Evolutionary conservation across 2,797 vertebrate genomes (phyloP).

Genomic region (Macropodus opercularis): DNA sequence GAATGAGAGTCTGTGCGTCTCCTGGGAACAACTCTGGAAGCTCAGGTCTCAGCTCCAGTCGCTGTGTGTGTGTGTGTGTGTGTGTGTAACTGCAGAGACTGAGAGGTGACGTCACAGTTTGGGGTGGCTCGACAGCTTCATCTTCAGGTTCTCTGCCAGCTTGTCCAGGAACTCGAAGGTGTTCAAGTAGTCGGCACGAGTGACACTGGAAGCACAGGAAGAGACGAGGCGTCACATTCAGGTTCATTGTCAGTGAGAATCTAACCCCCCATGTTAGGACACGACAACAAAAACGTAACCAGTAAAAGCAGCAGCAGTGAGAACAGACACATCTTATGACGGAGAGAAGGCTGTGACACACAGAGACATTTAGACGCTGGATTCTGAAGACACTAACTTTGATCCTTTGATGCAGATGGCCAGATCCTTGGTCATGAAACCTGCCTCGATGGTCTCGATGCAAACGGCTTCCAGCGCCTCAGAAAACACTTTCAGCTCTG

Average conservation of each 20-base stretch:
- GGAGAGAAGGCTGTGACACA: no score
- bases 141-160: constrained; percentile 93
- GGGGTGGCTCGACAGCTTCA: constrained; percentile 85
- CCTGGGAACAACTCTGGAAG: constrained; percentile 7
- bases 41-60: constrained; percentile 37
- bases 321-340: no score
- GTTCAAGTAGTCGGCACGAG: constrained; percentile 92
- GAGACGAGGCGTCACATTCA: neutral
- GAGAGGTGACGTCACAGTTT: constrained; percentile 83
- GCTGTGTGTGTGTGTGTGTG: constrained; percentile 17
- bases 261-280: no score
- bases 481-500: constrained; percentile 86
- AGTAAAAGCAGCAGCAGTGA: no score
- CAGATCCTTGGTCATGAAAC: constrained; percentile 98
- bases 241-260: neutral
- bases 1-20: constrained; percentile 19
- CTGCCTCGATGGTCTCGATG: constrained; percentile 95
- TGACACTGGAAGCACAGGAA: constrained; percentile 79
- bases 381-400: constrained; percentile 81
- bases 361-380: no score
- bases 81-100: constrained; percentile 6
- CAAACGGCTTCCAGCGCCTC: constrained; percentile 92
- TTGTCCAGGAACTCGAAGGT: constrained; percentile 99
- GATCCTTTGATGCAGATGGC: constrained; percentile 96
- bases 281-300: no score